Conservation (phyloP, 2,888 invertebrate species). For the Drosophila austrosaltans region DNA sequence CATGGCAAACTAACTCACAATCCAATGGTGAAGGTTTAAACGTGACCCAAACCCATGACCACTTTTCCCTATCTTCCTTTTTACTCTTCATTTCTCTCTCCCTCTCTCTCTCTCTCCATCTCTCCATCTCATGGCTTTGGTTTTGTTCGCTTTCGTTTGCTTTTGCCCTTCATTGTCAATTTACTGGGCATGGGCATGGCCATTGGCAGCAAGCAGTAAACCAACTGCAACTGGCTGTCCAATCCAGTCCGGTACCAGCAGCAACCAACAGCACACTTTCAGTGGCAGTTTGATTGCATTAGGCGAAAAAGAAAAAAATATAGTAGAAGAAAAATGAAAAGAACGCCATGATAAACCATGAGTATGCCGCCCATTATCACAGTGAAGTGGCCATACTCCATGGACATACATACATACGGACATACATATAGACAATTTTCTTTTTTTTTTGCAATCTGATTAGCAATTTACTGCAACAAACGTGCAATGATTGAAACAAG, state of each 20-base stretch:
- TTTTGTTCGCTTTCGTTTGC: not conserved
- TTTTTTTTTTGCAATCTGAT: no score
- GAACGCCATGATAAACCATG: not conserved
- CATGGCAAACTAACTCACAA: slow-evolving; percentile 68
- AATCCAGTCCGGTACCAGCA: slow-evolving; percentile 14
- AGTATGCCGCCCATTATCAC: slow-evolving; percentile 16
- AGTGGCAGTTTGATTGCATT: slow-evolving; percentile 54
- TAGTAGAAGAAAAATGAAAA: slow-evolving; percentile 19
- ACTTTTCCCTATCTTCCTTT: not conserved
- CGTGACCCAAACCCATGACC: slow-evolving; percentile 28
- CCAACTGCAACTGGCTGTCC: slow-evolving; percentile 18
- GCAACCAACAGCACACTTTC: slow-evolving; percentile 25
- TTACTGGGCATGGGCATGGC: slow-evolving; percentile 47
- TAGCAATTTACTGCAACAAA: no score
- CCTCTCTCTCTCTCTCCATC: not conserved
- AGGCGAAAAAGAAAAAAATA: slow-evolving; percentile 17
- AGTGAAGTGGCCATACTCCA: slow-evolving; percentile 9
- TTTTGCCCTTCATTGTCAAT: slow-evolving; percentile 58
- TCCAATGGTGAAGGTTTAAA: slow-evolving; percentile 19
- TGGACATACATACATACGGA: not conserved
- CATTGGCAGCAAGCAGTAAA: slow-evolving; percentile 30
- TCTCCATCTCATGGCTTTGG: not conserved
- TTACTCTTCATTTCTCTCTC: not conserved
- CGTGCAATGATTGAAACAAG: no score
- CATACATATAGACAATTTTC: no score